phyloP scores from a whole-genome alignment of 1,140 invertebrate species.

The Ceratoteleas bidentatus region DNA sequence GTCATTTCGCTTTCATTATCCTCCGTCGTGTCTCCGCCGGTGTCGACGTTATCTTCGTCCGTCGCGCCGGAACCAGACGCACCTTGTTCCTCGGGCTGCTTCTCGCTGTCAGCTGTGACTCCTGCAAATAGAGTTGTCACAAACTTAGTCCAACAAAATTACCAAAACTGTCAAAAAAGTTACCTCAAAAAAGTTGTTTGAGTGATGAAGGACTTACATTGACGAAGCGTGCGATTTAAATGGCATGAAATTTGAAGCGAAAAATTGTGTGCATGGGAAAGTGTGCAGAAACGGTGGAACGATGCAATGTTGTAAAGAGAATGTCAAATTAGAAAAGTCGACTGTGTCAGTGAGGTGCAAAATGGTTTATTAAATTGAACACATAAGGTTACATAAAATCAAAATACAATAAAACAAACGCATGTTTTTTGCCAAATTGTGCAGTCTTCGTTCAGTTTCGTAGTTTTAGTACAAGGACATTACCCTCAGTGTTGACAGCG shows the following conservation, averaged over 20 bases:
- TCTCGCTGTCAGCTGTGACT: conserved; percentile 84
- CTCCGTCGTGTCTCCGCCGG: conserved; percentile 71
- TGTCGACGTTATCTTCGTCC: conserved; percentile 75
- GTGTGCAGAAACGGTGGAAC: too few species aligned
- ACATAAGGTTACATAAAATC: too few species aligned
- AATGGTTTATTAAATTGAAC: too few species aligned
- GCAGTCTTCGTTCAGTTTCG: neutral
- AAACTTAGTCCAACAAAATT: neutral
- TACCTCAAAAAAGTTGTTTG: neutral
- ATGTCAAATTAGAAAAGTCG: too few species aligned
- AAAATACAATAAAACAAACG: neutral
- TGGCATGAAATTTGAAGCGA: too few species aligned
- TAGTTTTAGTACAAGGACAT: conserved; percentile 12
- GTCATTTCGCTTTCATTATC: conserved; percentile 62
- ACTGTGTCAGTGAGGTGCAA: too few species aligned
- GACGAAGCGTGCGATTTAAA: too few species aligned
- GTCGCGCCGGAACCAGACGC: conserved; percentile 65
- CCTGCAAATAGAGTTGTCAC: conserved; percentile 64
- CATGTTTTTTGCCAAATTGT: neutral
- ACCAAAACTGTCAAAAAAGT: neutral
- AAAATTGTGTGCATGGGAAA: too few species aligned
- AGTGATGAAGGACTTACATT: too few species aligned
- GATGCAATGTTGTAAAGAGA: too few species aligned
- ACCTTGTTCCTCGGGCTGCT: conserved; percentile 81
- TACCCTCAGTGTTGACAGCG: conserved; percentile 71